Evolutionary conservation across 2,888 invertebrate species (phyloP).

Genomic region (Dryocosmus kuriphilus): DNA sequence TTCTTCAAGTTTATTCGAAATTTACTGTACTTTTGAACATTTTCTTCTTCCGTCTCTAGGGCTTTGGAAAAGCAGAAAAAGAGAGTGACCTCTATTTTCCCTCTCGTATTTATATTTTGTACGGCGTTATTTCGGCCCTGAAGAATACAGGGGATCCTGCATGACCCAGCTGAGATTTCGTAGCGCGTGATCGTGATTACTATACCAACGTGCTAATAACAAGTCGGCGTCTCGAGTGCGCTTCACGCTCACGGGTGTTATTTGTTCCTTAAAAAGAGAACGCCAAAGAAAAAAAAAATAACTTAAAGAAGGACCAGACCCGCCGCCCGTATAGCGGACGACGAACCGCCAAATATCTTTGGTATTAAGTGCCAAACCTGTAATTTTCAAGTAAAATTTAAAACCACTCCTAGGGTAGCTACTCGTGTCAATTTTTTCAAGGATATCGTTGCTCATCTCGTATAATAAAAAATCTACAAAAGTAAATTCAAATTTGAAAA

Average conservation of each 20-base stretch:
- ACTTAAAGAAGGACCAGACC: not conserved
- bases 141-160: not conserved
- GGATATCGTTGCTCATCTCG: not conserved
- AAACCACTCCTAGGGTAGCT: not conserved
- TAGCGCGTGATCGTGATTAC: conserved; percentile 61
- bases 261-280: conserved; percentile 48
- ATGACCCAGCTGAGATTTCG: conserved; percentile 51
- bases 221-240: conserved; percentile 62
- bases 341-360: conserved; percentile 8
- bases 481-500: not conserved
- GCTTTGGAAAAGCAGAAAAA: not conserved
- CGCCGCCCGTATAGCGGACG: not conserved
- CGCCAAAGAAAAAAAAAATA: not conserved
- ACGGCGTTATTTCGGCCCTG: not conserved
- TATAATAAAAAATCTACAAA: not conserved
- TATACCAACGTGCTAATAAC: conserved; percentile 65
- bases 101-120: too few species aligned
- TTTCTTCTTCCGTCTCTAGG: not conserved
- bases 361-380: not conserved
- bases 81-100: too few species aligned
- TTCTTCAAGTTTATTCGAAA: not conserved
- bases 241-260: conserved; percentile 53
- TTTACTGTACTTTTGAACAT: not conserved
- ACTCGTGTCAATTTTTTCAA: not conserved
- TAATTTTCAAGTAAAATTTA: conserved; percentile 29